Evolutionary conservation across 1,140 invertebrate genomes (phyloP).

Genomic region (Dryas iulia): DNA sequence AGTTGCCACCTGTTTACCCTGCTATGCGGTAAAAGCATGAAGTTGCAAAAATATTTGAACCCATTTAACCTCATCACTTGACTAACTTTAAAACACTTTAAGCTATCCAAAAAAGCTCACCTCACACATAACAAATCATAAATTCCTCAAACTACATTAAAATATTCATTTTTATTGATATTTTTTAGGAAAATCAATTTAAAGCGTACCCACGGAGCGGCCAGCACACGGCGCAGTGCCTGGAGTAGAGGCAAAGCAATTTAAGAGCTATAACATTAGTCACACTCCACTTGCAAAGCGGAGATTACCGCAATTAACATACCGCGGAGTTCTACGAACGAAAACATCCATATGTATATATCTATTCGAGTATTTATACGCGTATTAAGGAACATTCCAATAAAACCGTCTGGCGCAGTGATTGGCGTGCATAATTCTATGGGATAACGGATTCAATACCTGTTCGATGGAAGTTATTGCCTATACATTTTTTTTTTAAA

Average conservation of each 20-base stretch:
- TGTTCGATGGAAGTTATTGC: neutral
- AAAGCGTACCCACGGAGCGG: neutral
- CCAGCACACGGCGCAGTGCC: no score
- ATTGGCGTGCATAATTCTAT: neutral
- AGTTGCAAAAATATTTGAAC: no score
- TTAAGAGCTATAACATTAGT: constrained; percentile 14
- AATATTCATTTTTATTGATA: neutral
- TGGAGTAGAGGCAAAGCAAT: neutral
- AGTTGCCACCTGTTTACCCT: no score
- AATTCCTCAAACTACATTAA: neutral
- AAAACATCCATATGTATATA: neutral
- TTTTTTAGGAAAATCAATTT: neutral
- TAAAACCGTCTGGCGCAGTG: neutral
- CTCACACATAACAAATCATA: no score
- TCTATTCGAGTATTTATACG: neutral
- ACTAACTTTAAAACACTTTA: no score
- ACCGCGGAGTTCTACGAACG: neutral
- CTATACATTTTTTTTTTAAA: no score
- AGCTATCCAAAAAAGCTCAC: no score
- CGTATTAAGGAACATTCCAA: neutral
- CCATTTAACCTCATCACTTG: no score
- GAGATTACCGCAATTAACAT: constrained; percentile 24
- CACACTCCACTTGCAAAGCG: constrained; percentile 19
- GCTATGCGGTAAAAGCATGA: no score
- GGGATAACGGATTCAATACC: neutral